phyloP scores from a whole-genome alignment of 2,888 invertebrate species.

The Ephialtes manifestator region DNA sequence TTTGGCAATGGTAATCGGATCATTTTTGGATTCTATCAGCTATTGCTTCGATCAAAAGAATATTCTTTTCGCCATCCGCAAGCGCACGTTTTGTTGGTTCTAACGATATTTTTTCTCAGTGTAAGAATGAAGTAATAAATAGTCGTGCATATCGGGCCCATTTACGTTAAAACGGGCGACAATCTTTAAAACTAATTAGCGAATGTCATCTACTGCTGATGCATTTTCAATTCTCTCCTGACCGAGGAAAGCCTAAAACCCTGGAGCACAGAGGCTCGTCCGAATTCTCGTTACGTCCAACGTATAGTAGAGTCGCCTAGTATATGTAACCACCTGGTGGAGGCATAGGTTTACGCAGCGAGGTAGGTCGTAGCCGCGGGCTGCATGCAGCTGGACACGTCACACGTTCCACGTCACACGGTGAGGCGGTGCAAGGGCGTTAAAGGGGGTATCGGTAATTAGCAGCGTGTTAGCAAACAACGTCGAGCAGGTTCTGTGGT shows the following conservation, averaged over 20 bases:
- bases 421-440: slow-evolving; percentile 68
- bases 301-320: neutral
- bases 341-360: slow-evolving; percentile 26
- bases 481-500: slow-evolving; percentile 65
- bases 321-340: slow-evolving; percentile 3
- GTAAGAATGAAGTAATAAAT: no score
- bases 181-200: no score
- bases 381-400: slow-evolving; percentile 54
- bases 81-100: no score
- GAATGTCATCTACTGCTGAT: neutral
- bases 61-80: no score
- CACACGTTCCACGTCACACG: slow-evolving; percentile 66
- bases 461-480: slow-evolving; percentile 82
- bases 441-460: slow-evolving; percentile 83
- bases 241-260: neutral
- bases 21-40: no score
- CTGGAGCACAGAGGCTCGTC: neutral
- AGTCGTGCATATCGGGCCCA: no score
- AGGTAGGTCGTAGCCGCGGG: slow-evolving; percentile 40
- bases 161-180: no score
- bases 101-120: no score
- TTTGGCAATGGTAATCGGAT: no score
- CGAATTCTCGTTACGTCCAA: neutral
- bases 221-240: neutral
- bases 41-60: no score